Conservation (phyloP, 2,113 vertebrate species). For the Ptilonorhynchus violaceus region DNA sequence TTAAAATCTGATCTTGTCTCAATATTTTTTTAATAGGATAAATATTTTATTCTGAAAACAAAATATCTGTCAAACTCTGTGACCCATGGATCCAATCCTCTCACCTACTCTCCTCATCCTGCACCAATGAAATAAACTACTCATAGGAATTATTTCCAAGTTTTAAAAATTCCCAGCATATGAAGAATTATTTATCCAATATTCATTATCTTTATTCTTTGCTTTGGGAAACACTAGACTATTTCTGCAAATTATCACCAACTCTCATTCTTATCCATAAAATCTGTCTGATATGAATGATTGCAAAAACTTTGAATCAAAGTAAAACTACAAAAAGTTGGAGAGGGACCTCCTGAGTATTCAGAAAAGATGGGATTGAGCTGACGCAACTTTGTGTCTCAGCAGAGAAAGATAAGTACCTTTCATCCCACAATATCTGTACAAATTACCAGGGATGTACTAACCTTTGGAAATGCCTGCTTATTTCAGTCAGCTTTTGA, state of each 20-base stretch:
- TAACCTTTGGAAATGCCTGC: neutral
- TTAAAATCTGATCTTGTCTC: neutral
- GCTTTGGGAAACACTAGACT: neutral
- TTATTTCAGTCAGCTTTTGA: neutral
- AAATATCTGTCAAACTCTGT: neutral
- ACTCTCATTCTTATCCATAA: neutral
- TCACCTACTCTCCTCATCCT: neutral
- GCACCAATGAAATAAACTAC: neutral
- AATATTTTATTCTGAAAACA: neutral
- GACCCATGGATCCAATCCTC: neutral
- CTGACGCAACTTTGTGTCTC: neutral
- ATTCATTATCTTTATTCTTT: neutral
- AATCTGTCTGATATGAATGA: neutral
- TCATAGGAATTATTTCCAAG: neutral
- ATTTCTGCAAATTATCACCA: neutral
- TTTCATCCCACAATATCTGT: neutral
- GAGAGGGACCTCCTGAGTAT: neutral
- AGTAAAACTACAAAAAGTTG: neutral
- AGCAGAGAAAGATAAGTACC: neutral
- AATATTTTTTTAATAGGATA: neutral
- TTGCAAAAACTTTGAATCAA: neutral
- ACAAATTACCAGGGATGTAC: neutral
- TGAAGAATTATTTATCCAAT: neutral
- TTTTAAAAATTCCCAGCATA: neutral
- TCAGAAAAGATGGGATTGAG: neutral